Conservation (phyloP, 2,888 invertebrate genomes). For the Drosophila emarginata region DNA sequence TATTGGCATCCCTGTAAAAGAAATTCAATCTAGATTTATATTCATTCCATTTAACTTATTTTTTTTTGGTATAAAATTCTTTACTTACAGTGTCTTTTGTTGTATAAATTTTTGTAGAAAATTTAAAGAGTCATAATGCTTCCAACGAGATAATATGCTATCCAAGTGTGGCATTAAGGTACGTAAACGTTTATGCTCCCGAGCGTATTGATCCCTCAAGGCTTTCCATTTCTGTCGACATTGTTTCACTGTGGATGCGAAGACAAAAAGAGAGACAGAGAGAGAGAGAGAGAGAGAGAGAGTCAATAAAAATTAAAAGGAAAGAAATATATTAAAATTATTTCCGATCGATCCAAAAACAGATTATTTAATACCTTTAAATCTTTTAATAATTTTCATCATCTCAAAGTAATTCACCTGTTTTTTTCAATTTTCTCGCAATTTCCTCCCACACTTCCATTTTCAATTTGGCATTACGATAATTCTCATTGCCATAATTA, state of each 20-base stretch:
- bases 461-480: conserved; percentile 79
- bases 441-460: conserved; percentile 80
- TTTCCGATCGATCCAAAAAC: no score
- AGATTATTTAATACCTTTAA: no score
- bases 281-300: neutral
- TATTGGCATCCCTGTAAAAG: conserved; percentile 61
- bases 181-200: conserved; percentile 80
- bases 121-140: conserved; percentile 78
- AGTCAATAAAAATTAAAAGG: neutral
- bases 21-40: neutral
- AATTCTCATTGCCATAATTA: conserved; percentile 75
- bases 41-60: no score
- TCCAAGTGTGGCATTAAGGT: conserved; percentile 60
- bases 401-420: conserved; percentile 54
- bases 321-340: no score
- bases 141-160: conserved; percentile 74
- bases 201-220: conserved; percentile 79
- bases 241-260: conserved; percentile 74
- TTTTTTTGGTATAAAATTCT: neutral
- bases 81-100: conserved; percentile 73
- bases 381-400: no score
- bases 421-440: conserved; percentile 79
- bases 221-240: conserved; percentile 82
- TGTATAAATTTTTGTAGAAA: conserved; percentile 79
- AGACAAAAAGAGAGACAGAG: neutral